Percentiles rank a stretch among this genome's conserved stretches.
These are phyloP conservation scores for Thaumetopoea pityocampa DNA, from an alignment of 1,140 invertebrate genomes.

Conservation along the genomic window DNA sequence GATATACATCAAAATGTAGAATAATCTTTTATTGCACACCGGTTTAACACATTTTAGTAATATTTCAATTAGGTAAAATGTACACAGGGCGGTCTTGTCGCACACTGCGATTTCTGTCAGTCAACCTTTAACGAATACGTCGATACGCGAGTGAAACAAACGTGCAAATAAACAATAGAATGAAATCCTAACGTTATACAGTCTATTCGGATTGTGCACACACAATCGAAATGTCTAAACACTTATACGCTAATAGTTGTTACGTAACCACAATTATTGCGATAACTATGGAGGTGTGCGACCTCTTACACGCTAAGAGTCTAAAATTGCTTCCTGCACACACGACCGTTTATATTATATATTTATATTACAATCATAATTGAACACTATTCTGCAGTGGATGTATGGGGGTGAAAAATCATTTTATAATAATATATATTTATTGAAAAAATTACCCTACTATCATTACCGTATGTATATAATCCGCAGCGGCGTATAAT, in stretches of 20 bases:
- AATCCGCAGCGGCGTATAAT: too few species aligned
- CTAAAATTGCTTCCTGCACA: constrained; percentile 53
- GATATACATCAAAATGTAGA: too few species aligned
- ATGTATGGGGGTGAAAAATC: constrained; percentile 11
- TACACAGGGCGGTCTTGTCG: too few species aligned
- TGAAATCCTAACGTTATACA: constrained; percentile 60
- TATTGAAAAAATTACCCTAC: too few species aligned
- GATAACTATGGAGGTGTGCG: constrained; percentile 39
- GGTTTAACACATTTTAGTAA: too few species aligned
- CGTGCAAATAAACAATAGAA: constrained; percentile 32
- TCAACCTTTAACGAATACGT: neutral
- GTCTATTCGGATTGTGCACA: constrained; percentile 71
- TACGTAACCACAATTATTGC: constrained; percentile 46
- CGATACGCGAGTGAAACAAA: neutral
- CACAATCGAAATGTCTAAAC: constrained; percentile 65
- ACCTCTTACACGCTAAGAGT: constrained; percentile 36
- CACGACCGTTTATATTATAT: constrained; percentile 24
- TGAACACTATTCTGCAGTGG: constrained; percentile 46
- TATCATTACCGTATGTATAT: too few species aligned
- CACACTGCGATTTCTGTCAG: neutral
- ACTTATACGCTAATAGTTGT: constrained; percentile 45
- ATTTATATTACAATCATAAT: constrained; percentile 30
- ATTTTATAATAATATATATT: constrained; percentile 6
- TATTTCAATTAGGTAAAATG: too few species aligned
- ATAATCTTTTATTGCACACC: too few species aligned